These are phyloP conservation scores for Thelaira solivaga DNA, from an alignment of 2,888 invertebrate genomes.

Conservation along the genomic window DNA sequence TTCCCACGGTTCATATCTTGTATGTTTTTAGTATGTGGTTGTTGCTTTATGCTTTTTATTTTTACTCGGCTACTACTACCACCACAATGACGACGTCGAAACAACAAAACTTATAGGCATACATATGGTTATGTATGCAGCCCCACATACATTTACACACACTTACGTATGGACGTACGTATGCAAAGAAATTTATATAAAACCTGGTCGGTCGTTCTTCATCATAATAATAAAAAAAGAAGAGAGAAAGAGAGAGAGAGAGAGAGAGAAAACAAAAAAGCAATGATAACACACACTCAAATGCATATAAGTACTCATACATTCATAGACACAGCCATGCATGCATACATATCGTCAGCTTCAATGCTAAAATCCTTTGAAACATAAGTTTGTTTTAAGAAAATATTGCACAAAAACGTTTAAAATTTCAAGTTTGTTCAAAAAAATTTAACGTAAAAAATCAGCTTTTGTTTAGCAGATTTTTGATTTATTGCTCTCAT, in stretches of 20 bases:
- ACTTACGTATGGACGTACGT: not conserved
- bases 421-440: not conserved
- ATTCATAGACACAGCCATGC: not conserved
- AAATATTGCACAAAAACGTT: not conserved
- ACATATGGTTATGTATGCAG: not conserved
- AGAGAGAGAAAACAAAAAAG: too few relatives aligned
- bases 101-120: constrained; percentile 3
- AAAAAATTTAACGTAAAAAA: too few relatives aligned
- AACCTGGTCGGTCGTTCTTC: constrained; percentile 55
- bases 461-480: too few relatives aligned
- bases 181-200: constrained; percentile 10
- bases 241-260: not conserved
- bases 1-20: constrained; percentile 78
- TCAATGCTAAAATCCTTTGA: not conserved
- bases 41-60: constrained; percentile 57
- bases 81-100: constrained; percentile 57
- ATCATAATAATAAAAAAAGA: constrained; percentile 41
- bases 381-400: not conserved
- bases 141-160: not conserved
- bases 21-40: constrained; percentile 67
- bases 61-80: constrained; percentile 61
- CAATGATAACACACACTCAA: constrained; percentile 37
- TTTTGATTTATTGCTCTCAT: too few relatives aligned
- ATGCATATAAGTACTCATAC: too few relatives aligned
- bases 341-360: not conserved